Evolutionary conservation across 2,888 invertebrate species (phyloP).

Genomic region (Mesorhabditis spiculigera): DNA sequence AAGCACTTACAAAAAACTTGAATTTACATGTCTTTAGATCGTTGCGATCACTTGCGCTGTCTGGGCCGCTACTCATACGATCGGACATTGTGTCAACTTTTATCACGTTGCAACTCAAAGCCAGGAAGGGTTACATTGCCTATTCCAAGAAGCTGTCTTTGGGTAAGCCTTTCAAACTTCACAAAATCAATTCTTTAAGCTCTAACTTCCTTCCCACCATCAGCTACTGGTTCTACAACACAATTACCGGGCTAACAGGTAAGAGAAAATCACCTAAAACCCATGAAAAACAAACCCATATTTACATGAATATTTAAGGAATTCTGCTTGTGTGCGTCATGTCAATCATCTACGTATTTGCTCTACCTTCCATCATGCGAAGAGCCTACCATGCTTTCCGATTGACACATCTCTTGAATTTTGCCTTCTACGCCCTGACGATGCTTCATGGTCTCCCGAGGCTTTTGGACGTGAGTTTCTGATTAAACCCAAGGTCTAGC

Average conservation of each 20-base stretch:
- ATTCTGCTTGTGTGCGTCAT: conserved; percentile 69
- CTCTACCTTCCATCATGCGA: conserved; percentile 84
- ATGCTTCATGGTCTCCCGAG: conserved; percentile 85
- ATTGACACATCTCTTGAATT: conserved; percentile 85
- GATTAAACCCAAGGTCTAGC: background rate
- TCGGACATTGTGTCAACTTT: conserved; percentile 93
- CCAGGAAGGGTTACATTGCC: conserved; percentile 81
- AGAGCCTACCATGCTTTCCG: conserved; percentile 71
- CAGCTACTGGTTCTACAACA: conserved; percentile 90
- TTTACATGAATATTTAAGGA: background rate
- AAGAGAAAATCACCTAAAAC: conserved; percentile 27
- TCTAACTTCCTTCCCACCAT: conserved; percentile 91
- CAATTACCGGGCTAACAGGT: conserved; percentile 73
- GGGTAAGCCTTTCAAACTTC: conserved; percentile 30
- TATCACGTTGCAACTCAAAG: conserved; percentile 95
- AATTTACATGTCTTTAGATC: conserved; percentile 64
- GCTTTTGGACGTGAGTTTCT: conserved; percentile 73
- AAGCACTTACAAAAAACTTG: background rate
- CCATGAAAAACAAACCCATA: conserved; percentile 56
- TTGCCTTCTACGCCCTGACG: conserved; percentile 78
- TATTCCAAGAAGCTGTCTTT: conserved; percentile 88
- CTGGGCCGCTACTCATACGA: conserved; percentile 84
- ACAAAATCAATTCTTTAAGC: conserved; percentile 32
- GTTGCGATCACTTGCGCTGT: conserved; percentile 89
- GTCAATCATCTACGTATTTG: conserved; percentile 93